Evolutionary conservation across 2,888 invertebrate genomes (phyloP).

Genomic region (Callyntrura guangdongensis): DNA sequence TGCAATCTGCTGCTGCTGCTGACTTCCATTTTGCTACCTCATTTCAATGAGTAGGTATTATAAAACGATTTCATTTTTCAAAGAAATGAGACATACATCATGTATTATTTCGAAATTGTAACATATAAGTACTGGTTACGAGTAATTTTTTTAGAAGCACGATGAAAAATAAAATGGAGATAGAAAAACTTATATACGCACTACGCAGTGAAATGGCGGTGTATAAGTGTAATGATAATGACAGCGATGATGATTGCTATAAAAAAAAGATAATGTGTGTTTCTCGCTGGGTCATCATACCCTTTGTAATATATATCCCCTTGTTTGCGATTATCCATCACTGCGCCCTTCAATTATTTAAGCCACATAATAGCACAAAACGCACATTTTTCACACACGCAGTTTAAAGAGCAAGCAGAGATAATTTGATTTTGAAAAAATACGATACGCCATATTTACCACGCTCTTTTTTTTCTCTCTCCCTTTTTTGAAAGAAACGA

Average conservation of each 20-base stretch:
- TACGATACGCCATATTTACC: not conserved
- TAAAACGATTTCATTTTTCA: conserved; percentile 49
- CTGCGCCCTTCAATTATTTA: conserved; percentile 31
- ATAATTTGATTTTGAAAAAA: not conserved
- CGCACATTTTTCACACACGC: conserved; percentile 40
- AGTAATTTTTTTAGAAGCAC: not conserved
- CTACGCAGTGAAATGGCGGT: not conserved
- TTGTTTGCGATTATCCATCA: not conserved
- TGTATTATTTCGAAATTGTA: not conserved
- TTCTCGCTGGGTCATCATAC: conserved; percentile 47
- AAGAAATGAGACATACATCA: not conserved
- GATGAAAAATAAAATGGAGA: not conserved
- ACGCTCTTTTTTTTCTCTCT: not conserved
- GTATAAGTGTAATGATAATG: not conserved
- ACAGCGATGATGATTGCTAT: not conserved
- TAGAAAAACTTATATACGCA: not conserved
- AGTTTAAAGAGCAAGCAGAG: not conserved
- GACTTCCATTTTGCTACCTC: not conserved
- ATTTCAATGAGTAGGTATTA: conserved; percentile 46
- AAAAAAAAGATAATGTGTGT: not conserved
- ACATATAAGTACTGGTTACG: not conserved
- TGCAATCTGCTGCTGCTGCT: not conserved
- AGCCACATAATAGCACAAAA: conserved; percentile 8
- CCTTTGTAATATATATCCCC: not conserved
- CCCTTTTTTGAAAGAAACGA: not conserved